Percentiles rank a stretch among this genome's conserved stretches.
phyloP scores from a whole-genome alignment of 2,797 vertebrate species.

The Tapera naevia region DNA sequence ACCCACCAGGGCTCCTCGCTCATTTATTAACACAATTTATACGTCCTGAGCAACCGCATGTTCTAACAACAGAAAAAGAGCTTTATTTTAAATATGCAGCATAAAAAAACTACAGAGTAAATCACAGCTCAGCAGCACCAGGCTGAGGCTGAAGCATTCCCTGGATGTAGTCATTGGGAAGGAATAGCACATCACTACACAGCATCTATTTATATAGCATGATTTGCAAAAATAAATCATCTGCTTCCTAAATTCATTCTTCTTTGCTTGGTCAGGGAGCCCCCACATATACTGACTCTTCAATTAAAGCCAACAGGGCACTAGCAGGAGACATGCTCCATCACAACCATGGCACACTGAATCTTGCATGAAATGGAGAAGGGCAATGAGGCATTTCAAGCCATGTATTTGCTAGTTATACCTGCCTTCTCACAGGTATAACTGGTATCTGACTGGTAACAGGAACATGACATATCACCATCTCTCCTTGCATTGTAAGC shows the following conservation, averaged over 20 bases:
- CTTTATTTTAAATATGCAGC: not conserved
- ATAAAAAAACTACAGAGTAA: not conserved
- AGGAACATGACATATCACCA: not conserved
- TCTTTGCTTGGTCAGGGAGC: not conserved
- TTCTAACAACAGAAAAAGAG: not conserved
- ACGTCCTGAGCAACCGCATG: not conserved
- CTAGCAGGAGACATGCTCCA: not conserved
- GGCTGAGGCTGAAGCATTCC: not conserved
- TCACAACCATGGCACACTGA: fast-evolving
- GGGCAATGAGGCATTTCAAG: not conserved
- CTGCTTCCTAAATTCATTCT: constrained; percentile 11
- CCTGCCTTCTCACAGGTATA: too few relatives aligned
- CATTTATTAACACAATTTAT: constrained; percentile 41
- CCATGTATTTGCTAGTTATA: not conserved
- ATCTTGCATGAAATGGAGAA: not conserved
- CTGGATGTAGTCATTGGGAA: fast-evolving
- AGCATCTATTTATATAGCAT: not conserved
- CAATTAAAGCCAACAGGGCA: constrained; percentile 62
- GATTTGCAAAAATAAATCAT: not conserved
- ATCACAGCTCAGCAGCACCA: not conserved
- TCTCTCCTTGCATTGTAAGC: not conserved
- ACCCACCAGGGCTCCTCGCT: not conserved
- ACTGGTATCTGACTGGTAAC: too few relatives aligned
- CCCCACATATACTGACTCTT: not conserved
- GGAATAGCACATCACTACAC: not conserved